phyloP scores from a whole-genome alignment of 1,140 invertebrate species.

The Chironomus tepperi region DNA sequence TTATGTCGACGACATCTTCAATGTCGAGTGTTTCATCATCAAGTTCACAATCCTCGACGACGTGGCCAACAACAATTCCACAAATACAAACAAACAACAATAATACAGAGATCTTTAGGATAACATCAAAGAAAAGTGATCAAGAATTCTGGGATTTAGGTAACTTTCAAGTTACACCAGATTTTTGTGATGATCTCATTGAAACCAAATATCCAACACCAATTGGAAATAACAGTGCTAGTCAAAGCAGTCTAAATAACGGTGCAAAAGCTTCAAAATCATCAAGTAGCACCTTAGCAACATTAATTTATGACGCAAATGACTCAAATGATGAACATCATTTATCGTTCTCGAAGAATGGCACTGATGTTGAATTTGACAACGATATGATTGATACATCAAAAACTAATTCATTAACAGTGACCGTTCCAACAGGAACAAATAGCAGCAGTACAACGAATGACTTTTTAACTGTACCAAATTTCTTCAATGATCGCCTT shows the following conservation, averaged over 20 bases:
- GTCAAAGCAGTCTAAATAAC: neutral
- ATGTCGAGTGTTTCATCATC: neutral
- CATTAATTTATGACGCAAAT: conserved; percentile 17
- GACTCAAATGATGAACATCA: conserved; percentile 35
- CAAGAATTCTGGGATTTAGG: neutral
- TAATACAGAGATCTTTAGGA: neutral
- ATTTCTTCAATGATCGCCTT: neutral
- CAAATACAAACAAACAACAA: neutral
- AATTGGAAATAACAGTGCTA: conserved; percentile 9
- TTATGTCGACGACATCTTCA: neutral
- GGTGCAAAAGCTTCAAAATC: neutral
- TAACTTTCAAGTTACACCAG: neutral
- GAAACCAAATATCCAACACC: conserved; percentile 12
- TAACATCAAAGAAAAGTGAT: neutral
- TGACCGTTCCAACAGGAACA: conserved; percentile 16
- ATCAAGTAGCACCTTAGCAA: neutral
- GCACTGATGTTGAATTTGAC: conserved; percentile 45
- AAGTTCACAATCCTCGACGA: neutral
- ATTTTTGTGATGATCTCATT: conserved; percentile 18
- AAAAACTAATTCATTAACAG: neutral
- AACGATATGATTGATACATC: neutral
- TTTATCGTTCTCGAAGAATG: conserved; percentile 50
- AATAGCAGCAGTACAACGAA: conserved; percentile 19
- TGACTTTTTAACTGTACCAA: conserved; percentile 8
- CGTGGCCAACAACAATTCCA: neutral